A percentile compares a stretch with the other conserved stretches of the same genome.
phyloP scores from a whole-genome alignment of 1,140 invertebrate species.

The Holcopasites calliopsidis region DNA sequence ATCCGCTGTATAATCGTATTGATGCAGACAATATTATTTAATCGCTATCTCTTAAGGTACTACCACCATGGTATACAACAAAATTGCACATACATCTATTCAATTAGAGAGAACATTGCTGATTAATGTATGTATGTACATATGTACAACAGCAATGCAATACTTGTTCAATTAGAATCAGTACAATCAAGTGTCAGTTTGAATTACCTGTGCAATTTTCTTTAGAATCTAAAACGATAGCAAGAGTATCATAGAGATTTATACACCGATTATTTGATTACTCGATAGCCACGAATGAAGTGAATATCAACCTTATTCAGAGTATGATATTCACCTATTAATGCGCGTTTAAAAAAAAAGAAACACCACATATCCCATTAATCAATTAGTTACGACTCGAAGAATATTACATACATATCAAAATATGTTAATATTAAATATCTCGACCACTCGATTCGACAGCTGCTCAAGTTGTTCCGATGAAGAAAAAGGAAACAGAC shows the following conservation, averaged over 20 bases:
- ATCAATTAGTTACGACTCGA: background rate
- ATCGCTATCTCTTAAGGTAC: background rate
- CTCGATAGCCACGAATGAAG: background rate
- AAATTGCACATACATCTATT: slow-evolving; percentile 35
- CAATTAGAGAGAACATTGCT: slow-evolving; percentile 41
- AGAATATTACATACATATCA: slow-evolving; percentile 34
- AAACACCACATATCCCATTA: no score
- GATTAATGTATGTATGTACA: slow-evolving; percentile 51
- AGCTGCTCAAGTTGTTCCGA: slow-evolving; percentile 28
- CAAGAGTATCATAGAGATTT: background rate
- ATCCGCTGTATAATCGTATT: slow-evolving; percentile 10
- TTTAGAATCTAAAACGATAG: background rate
- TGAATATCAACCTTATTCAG: slow-evolving; percentile 65
- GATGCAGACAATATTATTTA: background rate
- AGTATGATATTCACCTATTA: slow-evolving; percentile 60
- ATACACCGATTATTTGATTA: background rate
- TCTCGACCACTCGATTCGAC: background rate
- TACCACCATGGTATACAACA: slow-evolving; percentile 5
- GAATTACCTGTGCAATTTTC: no score
- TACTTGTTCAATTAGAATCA: slow-evolving; percentile 46
- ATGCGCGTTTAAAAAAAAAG: slow-evolving; percentile 34
- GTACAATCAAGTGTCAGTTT: slow-evolving; percentile 18
- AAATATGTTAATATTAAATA: slow-evolving; percentile 41
- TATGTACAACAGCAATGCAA: slow-evolving; percentile 62
- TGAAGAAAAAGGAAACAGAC: no score